Evolutionary conservation across 2,113 vertebrate genomes (phyloP).

Genomic region (Anser brachyrhynchus): DNA sequence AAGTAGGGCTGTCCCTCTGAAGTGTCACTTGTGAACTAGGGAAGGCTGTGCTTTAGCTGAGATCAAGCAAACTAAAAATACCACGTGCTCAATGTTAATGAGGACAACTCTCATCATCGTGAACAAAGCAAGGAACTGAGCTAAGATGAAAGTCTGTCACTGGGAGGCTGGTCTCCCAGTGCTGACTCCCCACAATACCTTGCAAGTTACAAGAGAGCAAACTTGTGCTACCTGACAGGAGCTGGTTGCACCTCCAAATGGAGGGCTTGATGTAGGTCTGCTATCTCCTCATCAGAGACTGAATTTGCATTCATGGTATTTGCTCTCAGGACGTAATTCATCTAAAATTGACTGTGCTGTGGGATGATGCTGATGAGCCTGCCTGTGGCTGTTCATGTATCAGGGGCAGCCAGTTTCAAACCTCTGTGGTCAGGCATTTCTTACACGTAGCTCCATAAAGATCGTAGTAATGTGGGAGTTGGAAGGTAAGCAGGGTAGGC

Average conservation of each 20-base stretch:
- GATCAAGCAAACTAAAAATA: not conserved
- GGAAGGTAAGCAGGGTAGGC: not conserved
- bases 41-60: not conserved
- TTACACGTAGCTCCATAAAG: not conserved
- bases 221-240: not conserved
- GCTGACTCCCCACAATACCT: not conserved
- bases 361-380: not conserved
- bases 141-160: no score
- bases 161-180: not conserved
- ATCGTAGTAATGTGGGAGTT: not conserved
- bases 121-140: not conserved
- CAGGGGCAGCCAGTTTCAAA: not conserved
- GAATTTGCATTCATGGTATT: not conserved
- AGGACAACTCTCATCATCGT: not conserved
- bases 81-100: not conserved
- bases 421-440: not conserved
- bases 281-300: not conserved
- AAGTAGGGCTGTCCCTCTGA: not conserved
- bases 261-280: not conserved
- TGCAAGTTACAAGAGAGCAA: not conserved
- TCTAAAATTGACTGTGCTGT: not conserved
- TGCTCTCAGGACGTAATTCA: not conserved
- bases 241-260: not conserved
- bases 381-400: not conserved
- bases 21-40: not conserved